Evolutionary conservation across 2,888 invertebrate species (phyloP).

Genomic region (Coenonympha arcania): DNA sequence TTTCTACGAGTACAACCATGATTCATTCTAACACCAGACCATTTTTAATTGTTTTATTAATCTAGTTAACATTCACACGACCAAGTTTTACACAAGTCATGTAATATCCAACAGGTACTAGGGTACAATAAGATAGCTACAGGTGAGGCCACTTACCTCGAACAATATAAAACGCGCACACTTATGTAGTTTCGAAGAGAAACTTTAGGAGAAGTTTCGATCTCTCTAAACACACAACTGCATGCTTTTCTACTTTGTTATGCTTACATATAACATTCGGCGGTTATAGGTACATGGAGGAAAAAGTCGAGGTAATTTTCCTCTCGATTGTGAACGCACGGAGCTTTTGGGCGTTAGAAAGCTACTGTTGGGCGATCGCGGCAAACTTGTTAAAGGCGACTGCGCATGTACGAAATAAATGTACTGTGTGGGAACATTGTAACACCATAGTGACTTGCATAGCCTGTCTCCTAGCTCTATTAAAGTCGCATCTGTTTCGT

Average conservation of each 20-base stretch:
- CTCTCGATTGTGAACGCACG: constrained; percentile 40
- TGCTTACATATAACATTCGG: constrained; percentile 69
- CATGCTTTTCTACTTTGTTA: constrained; percentile 60
- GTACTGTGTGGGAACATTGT: constrained; percentile 30
- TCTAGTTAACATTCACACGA: constrained; percentile 1
- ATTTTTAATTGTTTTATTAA: neutral
- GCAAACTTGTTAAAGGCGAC: constrained; percentile 38
- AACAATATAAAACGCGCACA: constrained; percentile 50
- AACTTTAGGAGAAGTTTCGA: constrained; percentile 32
- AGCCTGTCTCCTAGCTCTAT: neutral
- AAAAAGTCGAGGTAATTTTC: constrained; percentile 38
- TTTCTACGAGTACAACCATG: neutral
- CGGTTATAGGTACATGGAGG: constrained; percentile 38
- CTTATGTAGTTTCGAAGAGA: constrained; percentile 50
- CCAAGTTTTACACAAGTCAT: constrained; percentile 17
- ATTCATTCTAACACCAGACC: neutral
- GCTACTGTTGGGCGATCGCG: constrained; percentile 40
- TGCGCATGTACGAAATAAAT: constrained; percentile 43
- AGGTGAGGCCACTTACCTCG: constrained; percentile 58
- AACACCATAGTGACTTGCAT: constrained; percentile 12
- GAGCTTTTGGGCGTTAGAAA: constrained; percentile 41
- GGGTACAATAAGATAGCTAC: constrained; percentile 37
- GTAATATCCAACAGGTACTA: constrained; percentile 22
- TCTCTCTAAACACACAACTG: constrained; percentile 60
- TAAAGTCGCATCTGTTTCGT: neutral